Evolutionary conservation across 1,140 invertebrate genomes (phyloP), one percentile per base, ranked within the genome.

Genomic region (Trichoplusia ni): DNA sequence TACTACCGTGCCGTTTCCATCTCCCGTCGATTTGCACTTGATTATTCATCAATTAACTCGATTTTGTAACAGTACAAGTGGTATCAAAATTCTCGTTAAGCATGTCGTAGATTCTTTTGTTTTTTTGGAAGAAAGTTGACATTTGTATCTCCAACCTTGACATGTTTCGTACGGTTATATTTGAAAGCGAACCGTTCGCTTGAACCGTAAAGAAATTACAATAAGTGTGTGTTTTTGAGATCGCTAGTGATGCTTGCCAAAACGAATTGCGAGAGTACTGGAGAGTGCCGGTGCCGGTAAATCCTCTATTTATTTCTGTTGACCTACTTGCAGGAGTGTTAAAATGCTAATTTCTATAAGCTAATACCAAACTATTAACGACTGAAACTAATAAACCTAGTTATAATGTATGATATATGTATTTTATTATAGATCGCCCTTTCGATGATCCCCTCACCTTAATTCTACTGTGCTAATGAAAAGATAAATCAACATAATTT

Each of bases 181-280:
- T 72, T 70, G 64, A 69, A 67, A 61, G 21, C 49, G 31, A 56
- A 56, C 25, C 21, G 29, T 11, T 53, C 56, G n/a, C 4, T 58
- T 3, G n/a, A 62, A 47, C 40, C 35, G 61, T 64, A 58, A 56
- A 67, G 61, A 61, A 51, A 60, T 44, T 67, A 66, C 61, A 75
- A 76, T 71, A 68, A 71, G 69, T 71, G 71, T 69, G 61, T 68
- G 51, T 68, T 71, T 66, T 38, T 69, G 59, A 69, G 63, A 23
- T 69, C 61, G 69, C 46, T 59, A 65, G 75, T 74, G 74, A 70
- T 76, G 72, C 69, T 79, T 81, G 80, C 80, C 78, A 86, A 82
- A 67, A 67, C 21, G 37, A 35, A 63, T 64, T 35, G 64, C 44
- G 62, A 64, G 72, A 68, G 64, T 62, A 56, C 49, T 76, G 70